Evolutionary conservation across 2,888 invertebrate genomes (phyloP), one percentile per base, ranked within the genome.

Genomic region (Sepioteuthis lessoniana): DNA sequence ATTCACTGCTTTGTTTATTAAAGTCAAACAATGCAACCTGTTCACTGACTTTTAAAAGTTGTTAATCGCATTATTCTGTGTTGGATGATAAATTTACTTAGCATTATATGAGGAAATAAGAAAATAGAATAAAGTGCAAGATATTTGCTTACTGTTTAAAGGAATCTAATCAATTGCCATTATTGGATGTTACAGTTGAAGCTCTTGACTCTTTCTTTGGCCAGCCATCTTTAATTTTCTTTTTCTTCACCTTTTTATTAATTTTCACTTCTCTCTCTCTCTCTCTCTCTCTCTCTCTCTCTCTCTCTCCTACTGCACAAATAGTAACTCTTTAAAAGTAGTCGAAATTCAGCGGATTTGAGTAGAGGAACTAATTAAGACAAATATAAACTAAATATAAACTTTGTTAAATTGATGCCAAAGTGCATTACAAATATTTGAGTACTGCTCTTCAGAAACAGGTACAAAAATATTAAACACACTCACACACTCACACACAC

Each of bases 181-280:
- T 76, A 76, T 76, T 76, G n/a, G n/a, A 76, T 76, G 76, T n/a
- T 76, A 21, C 76, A 76, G 76, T 76, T 76, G 76, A n/a, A n/a
- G n/a, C n/a, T n/a, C n/a, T 76, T 76, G 25, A 76, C 19, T 76
- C n/a, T n/a, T 19, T 19, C 19, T 16, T 19, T 10, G 31, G 25
- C 4, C 35, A 21, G n/a, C n/a, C n/a, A 10, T n/a, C n/a, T 8
- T 76, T 13, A 76, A n/a, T 76, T 19, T 76, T 76, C 35, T 76
- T 76, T 76, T 13, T 4, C n/a, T 76, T 3, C 76, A 10, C 16
- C 35, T n/a, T 21, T 35, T 76, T n/a, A n/a, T 76, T 76, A 1
- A 16, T n/a, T 13, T 76, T n/a, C n/a, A 25, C 2, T 13, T 76
- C n/a, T 76, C 28, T 21, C 19, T 21, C 35, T 35, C 76, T 16